Evolutionary conservation across 1,140 invertebrate species (phyloP).

Genomic region (Caenorhabditis remanei): DNA sequence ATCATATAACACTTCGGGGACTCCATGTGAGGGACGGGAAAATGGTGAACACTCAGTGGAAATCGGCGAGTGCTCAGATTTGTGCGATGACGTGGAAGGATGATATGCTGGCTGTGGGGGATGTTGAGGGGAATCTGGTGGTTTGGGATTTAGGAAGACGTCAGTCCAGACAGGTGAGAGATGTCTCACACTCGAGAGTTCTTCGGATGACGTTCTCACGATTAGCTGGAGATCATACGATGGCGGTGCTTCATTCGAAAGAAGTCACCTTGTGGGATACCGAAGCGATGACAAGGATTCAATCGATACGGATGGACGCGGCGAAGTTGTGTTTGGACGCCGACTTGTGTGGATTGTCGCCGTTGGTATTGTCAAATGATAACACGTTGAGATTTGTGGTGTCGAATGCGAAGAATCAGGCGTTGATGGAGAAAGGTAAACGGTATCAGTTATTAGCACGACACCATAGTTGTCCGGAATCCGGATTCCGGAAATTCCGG

Average conservation of each 20-base stretch:
- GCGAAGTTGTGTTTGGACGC: slow-evolving; percentile 69
- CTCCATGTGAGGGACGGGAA: slow-evolving; percentile 77
- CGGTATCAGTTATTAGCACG: too few relatives aligned
- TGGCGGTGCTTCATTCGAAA: slow-evolving; percentile 72
- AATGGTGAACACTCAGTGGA: slow-evolving; percentile 77
- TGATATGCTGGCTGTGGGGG: slow-evolving; percentile 76
- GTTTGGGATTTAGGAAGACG: slow-evolving; percentile 73
- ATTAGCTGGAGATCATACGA: slow-evolving; percentile 73
- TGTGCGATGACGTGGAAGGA: slow-evolving; percentile 77
- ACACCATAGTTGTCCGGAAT: too few relatives aligned
- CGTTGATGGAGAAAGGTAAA: slow-evolving; percentile 63
- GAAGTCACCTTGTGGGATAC: slow-evolving; percentile 74
- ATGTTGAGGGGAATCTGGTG: slow-evolving; percentile 71
- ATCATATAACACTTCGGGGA: slow-evolving; percentile 77
- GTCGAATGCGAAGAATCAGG: slow-evolving; percentile 45
- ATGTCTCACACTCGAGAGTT: slow-evolving; percentile 59
- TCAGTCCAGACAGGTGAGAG: slow-evolving; percentile 68
- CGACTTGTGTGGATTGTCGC: slow-evolving; percentile 75
- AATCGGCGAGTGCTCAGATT: slow-evolving; percentile 70
- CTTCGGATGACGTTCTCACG: slow-evolving; percentile 71
- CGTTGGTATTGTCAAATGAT: slow-evolving; percentile 73
- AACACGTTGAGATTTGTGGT: slow-evolving; percentile 67
- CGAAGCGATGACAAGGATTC: slow-evolving; percentile 70
- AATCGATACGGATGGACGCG: slow-evolving; percentile 63
- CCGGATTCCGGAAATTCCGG: too few relatives aligned